These are phyloP conservation scores for Chrysolina haemoptera DNA, from an alignment of 2,888 invertebrate genomes.

Conservation along the genomic window DNA sequence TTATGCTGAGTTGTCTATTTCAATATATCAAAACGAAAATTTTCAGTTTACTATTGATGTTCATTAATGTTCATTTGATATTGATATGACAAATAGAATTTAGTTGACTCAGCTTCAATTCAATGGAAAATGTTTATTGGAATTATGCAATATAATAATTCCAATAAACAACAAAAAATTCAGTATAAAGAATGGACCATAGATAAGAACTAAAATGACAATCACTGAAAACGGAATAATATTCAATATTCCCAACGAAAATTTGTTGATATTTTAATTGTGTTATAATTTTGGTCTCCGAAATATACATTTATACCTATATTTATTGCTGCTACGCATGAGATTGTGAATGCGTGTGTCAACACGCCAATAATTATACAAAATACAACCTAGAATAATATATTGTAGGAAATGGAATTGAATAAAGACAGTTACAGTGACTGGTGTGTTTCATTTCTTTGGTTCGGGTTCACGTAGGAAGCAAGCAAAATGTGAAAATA, in stretches of 20 bases:
- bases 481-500: too few species aligned
- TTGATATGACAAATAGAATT: too few species aligned
- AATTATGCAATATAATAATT: too few species aligned
- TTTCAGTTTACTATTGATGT: too few species aligned
- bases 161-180: not conserved
- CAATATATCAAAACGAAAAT: too few species aligned
- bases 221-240: conserved; percentile 36
- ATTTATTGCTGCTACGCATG: conserved; percentile 67
- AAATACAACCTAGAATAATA: conserved; percentile 56
- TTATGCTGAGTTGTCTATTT: too few species aligned
- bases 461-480: not conserved
- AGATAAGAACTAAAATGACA: conserved; percentile 30
- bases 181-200: not conserved
- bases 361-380: conserved; percentile 62
- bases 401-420: conserved; percentile 70
- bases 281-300: conserved; percentile 37
- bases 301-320: conserved; percentile 54
- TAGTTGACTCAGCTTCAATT: too few species aligned
- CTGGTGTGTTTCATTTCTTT: conserved; percentile 25
- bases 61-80: too few species aligned
- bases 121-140: too few species aligned
- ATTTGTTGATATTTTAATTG: conserved; percentile 33
- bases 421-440: conserved; percentile 67
- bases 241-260: conserved; percentile 26
- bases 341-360: conserved; percentile 62